Evolutionary conservation across 2,797 vertebrate genomes (phyloP), one percentile per base, ranked within the genome.

Genomic region (Hydrolagus colliei): DNA sequence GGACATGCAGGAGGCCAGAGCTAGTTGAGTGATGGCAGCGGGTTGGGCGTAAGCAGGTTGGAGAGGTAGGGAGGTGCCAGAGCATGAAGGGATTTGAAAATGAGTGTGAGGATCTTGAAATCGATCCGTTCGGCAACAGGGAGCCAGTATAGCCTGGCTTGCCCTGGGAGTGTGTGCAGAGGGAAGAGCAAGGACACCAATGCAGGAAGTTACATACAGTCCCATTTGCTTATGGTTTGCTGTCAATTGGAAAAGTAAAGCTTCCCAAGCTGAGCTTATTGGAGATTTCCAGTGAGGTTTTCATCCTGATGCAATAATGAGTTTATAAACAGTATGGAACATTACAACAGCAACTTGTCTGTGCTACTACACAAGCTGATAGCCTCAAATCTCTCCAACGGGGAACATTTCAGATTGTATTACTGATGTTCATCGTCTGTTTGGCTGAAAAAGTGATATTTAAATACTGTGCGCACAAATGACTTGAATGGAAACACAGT

Each of bases 401-500:
- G 41, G 74, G 11, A 76, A 59, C 59, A 76, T n/a, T 76, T 76
- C 74, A 76, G 35, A 18, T 67, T 80, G 22, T 16, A 68, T 68
- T 35, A 11, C 63, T 18, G 9, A 16, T 6, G 20, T 41, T 4
- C 11, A 65, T 9, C 27, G 9, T 14, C 12, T 4, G 68, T 41
- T 82, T 35, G 62, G 16, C 79, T 18, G 63, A 14, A 0, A 68
- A 82, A 82, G 6, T 82, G 79, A 11, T 16, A 82, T 68, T 82
- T 67, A 35, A 0, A 14, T 4, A 67, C 27, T 5, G 8, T 16
- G 9, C 32, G 35, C n/a, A 63, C 22, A 16, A 82, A 82, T 35
- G 65, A 68, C 62, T 68, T 68, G 63, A 82, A 82, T 82, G 79
- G 79, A 82, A 82, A 82, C 41, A 77, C 12, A 82, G 35, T 35